These are phyloP conservation scores for Anseranas semipalmata DNA, from an alignment of 2,113 vertebrate genomes.

Conservation along the genomic window DNA sequence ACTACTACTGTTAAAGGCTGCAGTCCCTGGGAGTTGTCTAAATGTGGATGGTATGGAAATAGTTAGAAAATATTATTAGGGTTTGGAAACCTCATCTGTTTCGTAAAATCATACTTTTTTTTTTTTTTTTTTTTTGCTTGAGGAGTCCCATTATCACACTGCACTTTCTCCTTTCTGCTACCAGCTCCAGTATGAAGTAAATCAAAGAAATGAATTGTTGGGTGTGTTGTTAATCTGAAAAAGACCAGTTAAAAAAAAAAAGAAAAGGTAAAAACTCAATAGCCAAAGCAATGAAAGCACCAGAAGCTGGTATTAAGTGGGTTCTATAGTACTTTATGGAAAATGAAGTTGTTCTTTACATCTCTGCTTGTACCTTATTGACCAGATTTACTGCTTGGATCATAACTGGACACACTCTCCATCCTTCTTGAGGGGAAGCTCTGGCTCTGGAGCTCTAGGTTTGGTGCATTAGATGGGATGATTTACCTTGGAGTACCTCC, in stretches of 20 bases:
- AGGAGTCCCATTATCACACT: background rate
- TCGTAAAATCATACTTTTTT: background rate
- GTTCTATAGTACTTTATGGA: background rate
- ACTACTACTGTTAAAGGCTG: background rate
- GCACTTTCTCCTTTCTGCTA: background rate
- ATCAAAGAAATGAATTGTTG: background rate
- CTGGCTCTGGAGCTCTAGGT: background rate
- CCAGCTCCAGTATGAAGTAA: background rate
- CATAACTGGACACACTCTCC: background rate
- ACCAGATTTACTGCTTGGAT: background rate
- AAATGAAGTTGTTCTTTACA: background rate
- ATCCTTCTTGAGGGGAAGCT: background rate
- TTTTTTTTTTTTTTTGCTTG: background rate
- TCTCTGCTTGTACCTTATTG: background rate
- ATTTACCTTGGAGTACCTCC: background rate
- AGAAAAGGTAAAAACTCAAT: background rate
- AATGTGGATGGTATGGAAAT: background rate
- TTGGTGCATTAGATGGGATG: background rate
- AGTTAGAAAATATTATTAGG: background rate
- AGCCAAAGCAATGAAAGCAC: background rate
- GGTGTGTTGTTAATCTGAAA: background rate
- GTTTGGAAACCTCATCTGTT: background rate
- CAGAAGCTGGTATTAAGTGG: background rate
- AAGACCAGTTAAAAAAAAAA: background rate
- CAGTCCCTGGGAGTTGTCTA: background rate